phyloP scores from a whole-genome alignment of 2,797 vertebrate genomes.

The Enteromius anoplus region DNA sequence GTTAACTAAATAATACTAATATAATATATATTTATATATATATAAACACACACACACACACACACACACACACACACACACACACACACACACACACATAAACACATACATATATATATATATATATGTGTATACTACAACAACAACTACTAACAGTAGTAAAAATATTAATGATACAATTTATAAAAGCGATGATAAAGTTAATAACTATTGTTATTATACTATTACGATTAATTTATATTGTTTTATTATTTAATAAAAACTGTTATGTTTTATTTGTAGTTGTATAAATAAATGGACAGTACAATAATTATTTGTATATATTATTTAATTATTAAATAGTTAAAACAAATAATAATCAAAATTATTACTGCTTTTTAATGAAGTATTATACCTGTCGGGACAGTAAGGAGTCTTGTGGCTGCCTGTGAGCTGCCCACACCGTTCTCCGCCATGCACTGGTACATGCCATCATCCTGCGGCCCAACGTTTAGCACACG shows the following conservation, averaged over 20 bases:
- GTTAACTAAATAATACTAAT: no score
- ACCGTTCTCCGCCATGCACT: constrained; percentile 95
- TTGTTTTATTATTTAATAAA: not conserved
- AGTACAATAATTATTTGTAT: not conserved
- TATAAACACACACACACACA: no score
- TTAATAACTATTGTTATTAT: not conserved
- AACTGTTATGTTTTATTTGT: not conserved
- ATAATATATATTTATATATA: no score
- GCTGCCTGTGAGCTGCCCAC: constrained; percentile 93
- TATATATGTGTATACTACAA: not conserved
- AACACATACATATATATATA: no score
- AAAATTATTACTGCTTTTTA: not conserved
- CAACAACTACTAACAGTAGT: not conserved
- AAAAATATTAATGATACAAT: not conserved
- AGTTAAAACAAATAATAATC: not conserved
- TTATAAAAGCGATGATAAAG: not conserved
- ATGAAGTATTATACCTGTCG: constrained; percentile 74
- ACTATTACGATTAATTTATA: not conserved
- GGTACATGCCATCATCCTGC: constrained; percentile 92
- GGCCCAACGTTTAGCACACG: constrained; percentile 84
- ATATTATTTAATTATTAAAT: not conserved
- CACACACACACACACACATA: no score
- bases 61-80: no score
- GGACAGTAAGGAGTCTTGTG: constrained; percentile 82
- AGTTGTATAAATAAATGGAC: not conserved